Evolutionary conservation across 2,888 invertebrate species (phyloP).

Genomic region (Patella depressa): DNA sequence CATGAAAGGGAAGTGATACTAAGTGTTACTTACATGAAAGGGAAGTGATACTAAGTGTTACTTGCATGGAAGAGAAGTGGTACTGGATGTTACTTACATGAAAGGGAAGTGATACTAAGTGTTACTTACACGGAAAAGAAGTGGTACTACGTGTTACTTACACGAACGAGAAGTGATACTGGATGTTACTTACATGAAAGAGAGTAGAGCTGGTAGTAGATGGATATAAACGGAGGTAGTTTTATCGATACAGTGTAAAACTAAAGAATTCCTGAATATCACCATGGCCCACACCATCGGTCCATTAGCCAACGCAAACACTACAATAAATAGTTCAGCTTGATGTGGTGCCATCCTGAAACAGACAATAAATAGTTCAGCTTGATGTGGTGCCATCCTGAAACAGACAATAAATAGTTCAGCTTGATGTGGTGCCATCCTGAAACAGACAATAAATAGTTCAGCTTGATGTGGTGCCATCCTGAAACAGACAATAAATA

Average conservation of each 20-base stretch:
- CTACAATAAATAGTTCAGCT: conserved; percentile 28
- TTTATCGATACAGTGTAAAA: conserved; percentile 63
- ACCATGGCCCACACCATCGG: conserved; percentile 60
- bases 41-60: not conserved
- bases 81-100: too few species aligned
- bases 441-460: too few species aligned
- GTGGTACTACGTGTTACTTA: too few species aligned
- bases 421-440: too few species aligned
- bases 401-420: not conserved
- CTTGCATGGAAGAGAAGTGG: conserved; percentile 57
- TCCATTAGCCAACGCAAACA: conserved; percentile 60
- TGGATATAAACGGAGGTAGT: conserved; percentile 66
- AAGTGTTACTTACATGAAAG: too few species aligned
- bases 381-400: conserved; percentile 40
- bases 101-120: too few species aligned
- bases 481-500: too few species aligned
- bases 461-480: too few species aligned
- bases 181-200: conserved; percentile 49
- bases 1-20: conserved; percentile 49
- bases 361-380: conserved; percentile 13
- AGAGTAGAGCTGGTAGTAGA: conserved; percentile 56
- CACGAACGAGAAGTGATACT: too few species aligned
- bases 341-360: conserved; percentile 42
- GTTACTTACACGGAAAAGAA: too few species aligned
- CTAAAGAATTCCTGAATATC: conserved; percentile 58